Base-by-base conservation (phyloP, 2,113 vertebrate genomes). In the Synchiropus splendidus region DNA sequence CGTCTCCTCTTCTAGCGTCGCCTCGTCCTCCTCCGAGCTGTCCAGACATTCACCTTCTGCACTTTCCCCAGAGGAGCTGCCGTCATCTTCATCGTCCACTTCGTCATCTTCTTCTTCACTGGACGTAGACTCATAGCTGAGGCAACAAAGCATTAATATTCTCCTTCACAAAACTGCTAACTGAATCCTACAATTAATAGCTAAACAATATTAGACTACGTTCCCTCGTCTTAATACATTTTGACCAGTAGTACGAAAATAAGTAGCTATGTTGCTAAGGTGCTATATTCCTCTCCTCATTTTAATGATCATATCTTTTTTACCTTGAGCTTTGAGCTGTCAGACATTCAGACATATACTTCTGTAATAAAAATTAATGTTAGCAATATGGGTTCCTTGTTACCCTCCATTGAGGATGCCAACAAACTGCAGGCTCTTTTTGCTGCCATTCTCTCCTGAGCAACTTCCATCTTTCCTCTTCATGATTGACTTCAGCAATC, bases 401-500 rank as follows among this genome's bases (percentile, higher is more conserved):
- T 80, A 98, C 94, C 93, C 91, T 80, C 92, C 91, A 10, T 96
- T 96, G 65, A 96, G 83, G 56, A 97, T 84, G 2, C 92, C 93
- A 51, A 97, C 91, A 60, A 98, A 98, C 82, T 97, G 90, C 67
- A 97, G 75, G 63, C 88, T 98, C 81, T 97, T 98, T 78, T 89
- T 89, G 51, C 83, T 83, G 46, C 85, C 84, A 0, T 70, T 61
- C 33, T 90, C 78, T 0, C 59, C 54, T 0, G 78, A 74, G 46
- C 63, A 62, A 39, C 68, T 45, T 30, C 86, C 85, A 2, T 92
- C 90, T 58, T 85, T 86, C 80, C 86, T 90, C 82, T 97, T 98
- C 94, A 98, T 98, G 68, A 98, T 98, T 16, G 94, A 98, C 56
- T 95, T 97, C 44, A 95, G 83, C 62, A 82, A 64, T 44, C 91